Conservation (phyloP, 2,113 vertebrate species). For the Monopterus albus region DNA sequence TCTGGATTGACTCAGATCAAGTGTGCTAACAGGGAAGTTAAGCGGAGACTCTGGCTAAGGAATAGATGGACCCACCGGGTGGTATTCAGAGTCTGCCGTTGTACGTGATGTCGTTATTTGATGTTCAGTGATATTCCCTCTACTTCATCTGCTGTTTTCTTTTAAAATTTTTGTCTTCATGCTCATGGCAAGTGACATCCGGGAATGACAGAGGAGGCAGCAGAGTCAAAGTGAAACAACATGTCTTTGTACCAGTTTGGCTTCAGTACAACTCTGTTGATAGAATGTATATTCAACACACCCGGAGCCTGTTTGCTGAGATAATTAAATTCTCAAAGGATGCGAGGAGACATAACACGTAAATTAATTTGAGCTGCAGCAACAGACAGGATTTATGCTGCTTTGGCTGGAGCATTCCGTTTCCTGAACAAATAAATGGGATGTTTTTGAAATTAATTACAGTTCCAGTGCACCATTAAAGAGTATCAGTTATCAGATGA, state of each 20-base stretch:
- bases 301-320: conserved; percentile 76
- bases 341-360: conserved; percentile 73
- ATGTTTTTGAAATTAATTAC: conserved; percentile 79
- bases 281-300: conserved; percentile 64
- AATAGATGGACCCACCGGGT: conserved; percentile 8
- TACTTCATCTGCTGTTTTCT: neutral
- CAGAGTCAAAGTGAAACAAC: conserved; percentile 31
- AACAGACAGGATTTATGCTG: conserved; percentile 75
- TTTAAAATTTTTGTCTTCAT: neutral
- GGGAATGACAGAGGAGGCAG: conserved; percentile 16
- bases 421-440: conserved; percentile 79
- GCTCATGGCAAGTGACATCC: neutral
- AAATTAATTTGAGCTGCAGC: conserved; percentile 77
- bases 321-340: conserved; percentile 83
- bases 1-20: conserved; percentile 49
- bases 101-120: too few species aligned
- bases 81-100: neutral
- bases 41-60: neutral
- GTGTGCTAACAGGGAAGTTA: conserved; percentile 19
- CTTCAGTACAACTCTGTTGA: conserved; percentile 48
- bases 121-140: neutral
- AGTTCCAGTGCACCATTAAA: conserved; percentile 75
- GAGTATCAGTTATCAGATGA: conserved; percentile 78
- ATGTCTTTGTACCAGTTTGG: conserved; percentile 33
- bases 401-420: conserved; percentile 71